These are phyloP conservation scores for Drosophila insularis DNA, from an alignment of 1,140 invertebrate genomes.

Conservation along the genomic window DNA sequence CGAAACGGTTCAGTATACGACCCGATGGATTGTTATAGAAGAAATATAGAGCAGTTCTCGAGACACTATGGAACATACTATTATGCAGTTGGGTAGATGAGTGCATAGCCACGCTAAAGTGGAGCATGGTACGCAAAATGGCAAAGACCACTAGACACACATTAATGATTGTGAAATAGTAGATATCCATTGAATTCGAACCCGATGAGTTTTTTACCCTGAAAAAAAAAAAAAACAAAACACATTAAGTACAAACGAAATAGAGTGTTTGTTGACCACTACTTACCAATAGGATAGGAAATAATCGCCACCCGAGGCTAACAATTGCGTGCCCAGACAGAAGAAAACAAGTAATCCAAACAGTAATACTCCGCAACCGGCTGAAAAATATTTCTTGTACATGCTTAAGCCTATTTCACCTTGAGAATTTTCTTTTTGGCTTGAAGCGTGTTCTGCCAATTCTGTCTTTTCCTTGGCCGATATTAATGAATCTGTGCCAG, in stretches of 20 bases:
- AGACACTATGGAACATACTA: constrained; percentile 58
- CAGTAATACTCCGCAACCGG: constrained; percentile 84
- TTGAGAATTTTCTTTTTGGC: constrained; percentile 83
- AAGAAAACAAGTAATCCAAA: constrained; percentile 81
- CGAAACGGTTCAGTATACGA: constrained; percentile 89
- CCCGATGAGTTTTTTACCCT: constrained; percentile 83
- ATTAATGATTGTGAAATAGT: constrained; percentile 85
- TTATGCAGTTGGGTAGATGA: constrained; percentile 85
- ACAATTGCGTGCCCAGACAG: constrained; percentile 84
- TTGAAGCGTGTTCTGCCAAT: constrained; percentile 11
- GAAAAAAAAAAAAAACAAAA: constrained; percentile 36
- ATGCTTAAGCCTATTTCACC: constrained; percentile 84
- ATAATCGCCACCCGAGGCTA: constrained; percentile 87
- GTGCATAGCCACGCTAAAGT: constrained; percentile 88
- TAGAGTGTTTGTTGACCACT: no score
- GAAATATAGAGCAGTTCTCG: constrained; percentile 87
- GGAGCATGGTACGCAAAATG: constrained; percentile 84
- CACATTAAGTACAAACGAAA: neutral
- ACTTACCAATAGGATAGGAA: constrained; percentile 86
- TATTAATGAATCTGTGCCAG: constrained; percentile 84
- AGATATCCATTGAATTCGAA: constrained; percentile 54
- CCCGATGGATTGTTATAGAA: constrained; percentile 91
- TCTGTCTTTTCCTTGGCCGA: constrained; percentile 54
- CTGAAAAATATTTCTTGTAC: constrained; percentile 85
- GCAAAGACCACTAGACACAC: constrained; percentile 85